Conservation (phyloP, 1,140 invertebrate species). For the Babylonia areolata region DNA sequence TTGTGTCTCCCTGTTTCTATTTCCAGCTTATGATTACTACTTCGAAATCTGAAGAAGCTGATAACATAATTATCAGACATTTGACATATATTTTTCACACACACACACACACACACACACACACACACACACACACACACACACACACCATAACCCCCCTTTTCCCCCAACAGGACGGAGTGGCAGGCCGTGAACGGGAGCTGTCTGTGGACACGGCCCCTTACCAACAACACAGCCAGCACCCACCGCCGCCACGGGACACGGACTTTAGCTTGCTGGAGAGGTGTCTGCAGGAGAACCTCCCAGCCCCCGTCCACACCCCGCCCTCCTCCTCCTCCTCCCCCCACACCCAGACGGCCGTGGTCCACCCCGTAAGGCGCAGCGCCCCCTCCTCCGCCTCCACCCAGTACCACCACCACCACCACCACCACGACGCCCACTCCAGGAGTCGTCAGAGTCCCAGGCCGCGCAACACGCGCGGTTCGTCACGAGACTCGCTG, state of each 20-base stretch:
- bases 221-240: not conserved
- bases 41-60: too few species aligned
- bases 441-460: slow-evolving; percentile 20
- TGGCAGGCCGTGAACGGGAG: not conserved
- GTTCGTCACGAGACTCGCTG: not conserved
- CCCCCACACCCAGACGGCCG: slow-evolving; percentile 9
- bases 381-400: slow-evolving; percentile 30
- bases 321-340: not conserved
- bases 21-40: too few species aligned
- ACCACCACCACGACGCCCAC: not conserved
- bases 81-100: too few species aligned
- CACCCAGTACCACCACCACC: too few species aligned
- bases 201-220: slow-evolving; percentile 4
- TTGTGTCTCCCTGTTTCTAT: too few species aligned
- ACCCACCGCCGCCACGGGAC: not conserved
- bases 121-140: not conserved
- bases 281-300: slow-evolving; percentile 15
- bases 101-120: not conserved
- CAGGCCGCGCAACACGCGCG: not conserved
- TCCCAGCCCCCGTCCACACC: not conserved
- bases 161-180: not conserved
- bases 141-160: too few species aligned
- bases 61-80: too few species aligned
- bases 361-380: slow-evolving; percentile 33
- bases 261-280: not conserved